Evolutionary conservation across 2,113 vertebrate species (phyloP), one percentile per base, ranked within the genome.

Genomic region (Tursiops truncatus): DNA sequence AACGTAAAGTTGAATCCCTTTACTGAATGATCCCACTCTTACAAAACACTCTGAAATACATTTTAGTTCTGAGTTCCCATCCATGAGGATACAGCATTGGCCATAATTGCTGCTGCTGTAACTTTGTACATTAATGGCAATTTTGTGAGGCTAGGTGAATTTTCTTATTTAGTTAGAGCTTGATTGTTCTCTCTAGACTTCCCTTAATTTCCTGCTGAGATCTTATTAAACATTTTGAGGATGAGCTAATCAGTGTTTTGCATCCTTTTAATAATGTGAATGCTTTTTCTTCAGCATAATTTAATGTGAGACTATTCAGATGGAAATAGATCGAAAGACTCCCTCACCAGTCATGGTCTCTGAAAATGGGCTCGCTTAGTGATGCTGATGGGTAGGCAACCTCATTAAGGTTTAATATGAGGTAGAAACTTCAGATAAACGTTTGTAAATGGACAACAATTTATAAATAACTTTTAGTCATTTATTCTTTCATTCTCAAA

Each of bases 151-250:
- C 38, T 76, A 94, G 44, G 71, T 86, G 58, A 94, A 91, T 92
- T 94, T 68, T 97, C 50, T 77, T 73, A 10, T 88, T 98, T 80
- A 88, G 87, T 71, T 94, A 71, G 84, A 70, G 36, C 6, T 63
- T 89, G 58, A 81, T 96, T 92, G 50, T 97, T 97, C 91, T 97
- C 85, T 58, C 47, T 63, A 90, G 36, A 94, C 41, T 95, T 97
- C 76, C 87, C 73, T 96, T 90, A 81, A 68, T 88, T 80, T 98
- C 70, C 80, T 63, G 94, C 97, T 97, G 97, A 88, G 77, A 85
- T 94, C 92, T 96, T 92, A 60, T 97, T 97, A 96, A 97, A 97
- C 91, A 73, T 94, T 97, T 96, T 68, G 80, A 97, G 89, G 88
- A 91, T 60, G 95, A 93, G 90, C 79, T 97, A 86, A 92, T 96